Evolutionary conservation across 2,113 vertebrate genomes (phyloP).

Genomic region (Phalacrocorax brasilianus): DNA sequence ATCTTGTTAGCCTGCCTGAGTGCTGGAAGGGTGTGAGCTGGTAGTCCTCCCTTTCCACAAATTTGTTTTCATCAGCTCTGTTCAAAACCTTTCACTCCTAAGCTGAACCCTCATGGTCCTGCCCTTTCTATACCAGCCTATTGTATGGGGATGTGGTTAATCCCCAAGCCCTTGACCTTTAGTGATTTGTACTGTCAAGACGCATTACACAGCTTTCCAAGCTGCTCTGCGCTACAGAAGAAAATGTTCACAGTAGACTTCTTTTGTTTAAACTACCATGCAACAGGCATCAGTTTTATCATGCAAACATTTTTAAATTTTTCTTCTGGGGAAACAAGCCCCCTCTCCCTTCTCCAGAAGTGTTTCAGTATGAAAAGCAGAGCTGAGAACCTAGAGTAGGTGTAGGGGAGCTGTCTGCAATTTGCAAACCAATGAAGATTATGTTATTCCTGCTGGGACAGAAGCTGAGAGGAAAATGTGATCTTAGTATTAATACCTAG

Average conservation of each 20-base stretch:
- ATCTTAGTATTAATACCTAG: slow-evolving; percentile 10
- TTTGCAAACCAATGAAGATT: slow-evolving; percentile 10
- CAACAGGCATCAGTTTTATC: slow-evolving; percentile 7
- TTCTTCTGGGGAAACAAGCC: not conserved
- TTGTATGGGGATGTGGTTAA: slow-evolving; percentile 41
- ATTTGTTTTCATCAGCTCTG: not conserved
- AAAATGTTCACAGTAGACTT: not conserved
- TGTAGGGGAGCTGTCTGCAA: not conserved
- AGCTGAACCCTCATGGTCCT: slow-evolving; percentile 8
- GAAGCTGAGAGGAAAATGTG: slow-evolving; percentile 24
- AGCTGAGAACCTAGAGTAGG: not conserved
- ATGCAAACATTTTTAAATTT: slow-evolving; percentile 25
- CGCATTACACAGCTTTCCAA: slow-evolving; percentile 47
- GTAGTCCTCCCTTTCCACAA: not conserved
- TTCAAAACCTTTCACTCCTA: slow-evolving; percentile 29
- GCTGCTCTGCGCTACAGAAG: slow-evolving; percentile 14
- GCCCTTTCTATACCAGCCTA: slow-evolving; percentile 28
- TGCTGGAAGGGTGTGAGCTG: not conserved
- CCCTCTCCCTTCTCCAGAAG: not conserved
- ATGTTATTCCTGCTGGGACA: not conserved
- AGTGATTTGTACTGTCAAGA: slow-evolving; percentile 54
- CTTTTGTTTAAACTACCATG: slow-evolving; percentile 39
- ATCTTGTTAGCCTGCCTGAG: not conserved
- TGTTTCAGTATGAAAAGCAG: not conserved
- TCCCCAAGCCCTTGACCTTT: slow-evolving; percentile 59